phyloP scores from a whole-genome alignment of 2,888 invertebrate species.

The Omphaloscelis lunosa region DNA sequence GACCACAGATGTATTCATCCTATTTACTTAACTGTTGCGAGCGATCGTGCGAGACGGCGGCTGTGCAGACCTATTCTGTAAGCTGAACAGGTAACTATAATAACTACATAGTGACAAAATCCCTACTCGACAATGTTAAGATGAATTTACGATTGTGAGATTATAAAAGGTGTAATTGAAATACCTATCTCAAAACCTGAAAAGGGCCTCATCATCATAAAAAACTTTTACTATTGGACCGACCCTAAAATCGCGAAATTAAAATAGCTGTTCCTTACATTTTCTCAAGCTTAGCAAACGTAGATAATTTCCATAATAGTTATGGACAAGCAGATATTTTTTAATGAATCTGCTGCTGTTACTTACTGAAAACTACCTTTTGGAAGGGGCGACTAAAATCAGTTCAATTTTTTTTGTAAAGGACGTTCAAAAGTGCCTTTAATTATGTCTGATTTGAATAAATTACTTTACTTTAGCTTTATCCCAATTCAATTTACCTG shows the following conservation, averaged over 20 bases:
- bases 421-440: too few species aligned
- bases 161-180: background rate
- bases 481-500: background rate
- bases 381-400: too few species aligned
- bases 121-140: background rate
- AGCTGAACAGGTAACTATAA: background rate
- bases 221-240: background rate
- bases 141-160: background rate
- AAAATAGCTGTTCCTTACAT: background rate
- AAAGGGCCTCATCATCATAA: background rate
- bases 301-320: background rate
- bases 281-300: background rate
- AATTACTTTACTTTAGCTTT: too few species aligned
- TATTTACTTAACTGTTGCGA: slow-evolving; percentile 19
- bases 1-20: slow-evolving; percentile 61
- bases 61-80: slow-evolving; percentile 34
- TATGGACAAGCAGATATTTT: background rate
- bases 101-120: background rate
- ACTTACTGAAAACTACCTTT: too few species aligned
- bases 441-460: too few species aligned
- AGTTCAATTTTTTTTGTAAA: too few species aligned
- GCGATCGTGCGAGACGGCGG: slow-evolving; percentile 39
- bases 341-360: background rate
- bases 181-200: background rate
- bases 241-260: background rate